Percentiles rank a stretch among this genome's conserved stretches.
Evolutionary conservation across 2,888 invertebrate genomes (phyloP).

Genomic region (Hemithea aestivaria): DNA sequence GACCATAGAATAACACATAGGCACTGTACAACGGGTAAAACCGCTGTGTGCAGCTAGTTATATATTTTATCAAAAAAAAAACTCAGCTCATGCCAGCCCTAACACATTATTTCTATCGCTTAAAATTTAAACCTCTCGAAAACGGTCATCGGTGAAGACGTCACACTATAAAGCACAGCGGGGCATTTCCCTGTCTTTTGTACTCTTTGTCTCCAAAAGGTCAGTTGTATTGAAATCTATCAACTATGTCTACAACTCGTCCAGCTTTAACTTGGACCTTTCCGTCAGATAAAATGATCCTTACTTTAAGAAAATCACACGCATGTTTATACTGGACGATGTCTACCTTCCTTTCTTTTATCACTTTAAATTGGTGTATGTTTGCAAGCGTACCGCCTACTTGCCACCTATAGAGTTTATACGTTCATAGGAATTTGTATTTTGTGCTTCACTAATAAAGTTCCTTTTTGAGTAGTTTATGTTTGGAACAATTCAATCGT

Average conservation of each 20-base stretch:
- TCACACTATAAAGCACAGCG: constrained; percentile 55
- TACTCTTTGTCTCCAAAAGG: constrained; percentile 58
- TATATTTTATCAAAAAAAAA: too few species aligned
- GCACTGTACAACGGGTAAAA: too few species aligned
- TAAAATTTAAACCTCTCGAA: constrained; percentile 39
- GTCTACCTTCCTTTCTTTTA: constrained; percentile 54
- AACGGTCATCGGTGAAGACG: constrained; percentile 65
- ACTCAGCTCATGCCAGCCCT: constrained; percentile 51
- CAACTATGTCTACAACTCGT: too few species aligned
- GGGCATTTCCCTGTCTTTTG: constrained; percentile 58
- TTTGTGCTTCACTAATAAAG: background rate
- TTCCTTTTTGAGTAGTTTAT: constrained; percentile 27
- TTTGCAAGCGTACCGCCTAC: constrained; percentile 72
- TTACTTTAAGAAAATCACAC: too few species aligned
- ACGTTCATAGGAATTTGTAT: constrained; percentile 3
- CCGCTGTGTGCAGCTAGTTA: too few species aligned
- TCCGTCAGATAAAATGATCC: too few species aligned
- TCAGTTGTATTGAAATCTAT: constrained; percentile 46
- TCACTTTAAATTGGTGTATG: constrained; percentile 42
- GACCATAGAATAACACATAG: too few species aligned
- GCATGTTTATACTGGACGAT: constrained; percentile 54
- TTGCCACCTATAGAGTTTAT: constrained; percentile 61
- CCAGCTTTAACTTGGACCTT: too few species aligned
- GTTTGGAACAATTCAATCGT: constrained; percentile 55
- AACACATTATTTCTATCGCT: constrained; percentile 31